Conservation (phyloP, 1,140 invertebrate species). For the Drosophila micromelanica region DNA sequence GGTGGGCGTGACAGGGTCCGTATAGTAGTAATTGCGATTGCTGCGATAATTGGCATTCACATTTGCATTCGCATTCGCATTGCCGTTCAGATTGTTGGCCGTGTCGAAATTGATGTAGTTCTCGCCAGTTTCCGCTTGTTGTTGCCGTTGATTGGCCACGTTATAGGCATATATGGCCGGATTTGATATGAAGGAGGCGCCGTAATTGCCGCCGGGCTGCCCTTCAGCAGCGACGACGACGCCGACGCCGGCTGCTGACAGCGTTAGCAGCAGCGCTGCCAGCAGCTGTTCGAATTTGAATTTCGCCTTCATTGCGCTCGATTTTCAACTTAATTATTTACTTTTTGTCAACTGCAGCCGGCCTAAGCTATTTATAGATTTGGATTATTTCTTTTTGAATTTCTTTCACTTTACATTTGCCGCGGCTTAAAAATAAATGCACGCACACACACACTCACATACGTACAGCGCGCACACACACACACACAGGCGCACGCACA, state of each 20-base stretch:
- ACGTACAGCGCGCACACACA: slow-evolving; percentile 1
- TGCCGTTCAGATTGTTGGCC: slow-evolving; percentile 40
- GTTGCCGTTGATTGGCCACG: slow-evolving; percentile 58
- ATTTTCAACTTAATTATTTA: slow-evolving; percentile 1
- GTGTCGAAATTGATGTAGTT: slow-evolving; percentile 67
- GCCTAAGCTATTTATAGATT: slow-evolving; percentile 57
- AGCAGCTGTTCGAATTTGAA: slow-evolving; percentile 55
- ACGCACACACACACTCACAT: slow-evolving; percentile 27
- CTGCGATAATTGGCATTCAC: slow-evolving; percentile 57
- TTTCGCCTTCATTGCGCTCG: slow-evolving; percentile 70
- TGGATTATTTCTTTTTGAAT: slow-evolving; percentile 56
- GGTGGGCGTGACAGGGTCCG: slow-evolving; percentile 47
- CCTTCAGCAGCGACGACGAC: slow-evolving; percentile 15
- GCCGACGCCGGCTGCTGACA: slow-evolving; percentile 14
- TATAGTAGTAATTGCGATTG: slow-evolving; percentile 73
- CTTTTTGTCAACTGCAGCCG: slow-evolving; percentile 44
- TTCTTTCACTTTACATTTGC: slow-evolving; percentile 68
- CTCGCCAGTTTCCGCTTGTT: slow-evolving; percentile 13
- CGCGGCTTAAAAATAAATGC: slow-evolving; percentile 33
- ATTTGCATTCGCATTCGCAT: slow-evolving; percentile 58
- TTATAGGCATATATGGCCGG: slow-evolving; percentile 73
- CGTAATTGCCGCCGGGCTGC: slow-evolving; percentile 45
- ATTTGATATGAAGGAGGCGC: slow-evolving; percentile 76
- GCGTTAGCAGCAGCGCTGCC: slow-evolving; percentile 13
- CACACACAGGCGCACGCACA: slow-evolving; percentile 50